Base-by-base conservation (phyloP, 64 coral and sea anemone genomes). In the Actinia tenebrosa region DNA sequence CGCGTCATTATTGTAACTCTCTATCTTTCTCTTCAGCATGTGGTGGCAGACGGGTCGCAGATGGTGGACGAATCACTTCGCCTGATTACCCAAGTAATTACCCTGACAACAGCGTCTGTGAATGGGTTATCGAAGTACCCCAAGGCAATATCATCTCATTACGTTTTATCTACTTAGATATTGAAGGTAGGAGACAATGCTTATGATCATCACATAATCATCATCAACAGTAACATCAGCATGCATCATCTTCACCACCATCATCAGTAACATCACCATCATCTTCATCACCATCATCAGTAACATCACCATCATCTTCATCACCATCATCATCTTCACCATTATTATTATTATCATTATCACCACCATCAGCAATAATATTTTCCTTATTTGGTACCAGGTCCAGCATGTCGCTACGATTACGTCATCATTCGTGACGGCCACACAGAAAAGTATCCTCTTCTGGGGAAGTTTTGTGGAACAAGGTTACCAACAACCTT, bases 391-490 rank as follows among this genome's bases (percentile, higher is more conserved):
- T 81, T 16, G 44, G 0, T 16, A 20, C 16, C 30, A 85, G 83
- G 71, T 43, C 78, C 78, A 50, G 13, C 58, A 10, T 92, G 90
- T 71, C 45, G 16, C 37, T 86, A 87, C 20, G 86, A 92, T 54
- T 92, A 23, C 17, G 52, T 92, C 16, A 10, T 60, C 17, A 80
- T 92, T 13, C 80, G 84, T 77, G 90, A 92, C 26, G 90, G 90
- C 25, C 78, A 50, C n/a, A 71, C 85, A 14, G 85, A 71, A 20
- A 82, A 78, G 62, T 92, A 86, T 44, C 85, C 84, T 58, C 90
- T 45, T 3, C 52, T 92, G 20, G 90, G 85, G 25, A 92, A 87
- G 79, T 83, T 87, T 44, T 92, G 90, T 77, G 90, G 90, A 37
- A 80, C 85, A 5, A n/a, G 18, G 10, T 46, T 92, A 20, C 90